A percentile compares a stretch with the other conserved stretches of the same genome.
phyloP scores from a whole-genome alignment of 2,797 vertebrate genomes.

The Myotis planiceps region DNA sequence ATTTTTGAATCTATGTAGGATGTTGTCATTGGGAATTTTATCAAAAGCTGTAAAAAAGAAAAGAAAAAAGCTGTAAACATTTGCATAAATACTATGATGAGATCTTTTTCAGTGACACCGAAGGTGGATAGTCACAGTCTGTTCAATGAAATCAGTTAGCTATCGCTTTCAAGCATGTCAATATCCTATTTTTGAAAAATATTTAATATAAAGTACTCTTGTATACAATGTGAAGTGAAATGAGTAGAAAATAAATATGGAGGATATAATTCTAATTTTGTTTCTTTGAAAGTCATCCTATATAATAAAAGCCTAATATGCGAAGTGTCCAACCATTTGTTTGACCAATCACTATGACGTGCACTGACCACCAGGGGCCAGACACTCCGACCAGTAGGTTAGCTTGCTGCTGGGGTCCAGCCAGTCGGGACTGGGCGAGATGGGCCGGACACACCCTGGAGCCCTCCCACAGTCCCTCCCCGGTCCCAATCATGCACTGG shows the following conservation, averaged over 20 bases:
- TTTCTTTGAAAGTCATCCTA: neutral
- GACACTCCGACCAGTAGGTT: no score
- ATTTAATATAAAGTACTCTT: conserved; percentile 25
- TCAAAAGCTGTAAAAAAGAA: neutral
- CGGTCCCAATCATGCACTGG: no score
- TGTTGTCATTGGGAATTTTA: conserved; percentile 21
- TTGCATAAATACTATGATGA: neutral
- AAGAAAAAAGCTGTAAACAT: neutral
- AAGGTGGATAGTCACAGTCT: neutral
- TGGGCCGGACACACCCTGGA: no score
- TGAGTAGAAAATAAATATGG: neutral
- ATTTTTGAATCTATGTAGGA: neutral
- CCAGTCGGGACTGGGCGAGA: no score
- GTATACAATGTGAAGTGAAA: conserved; percentile 38
- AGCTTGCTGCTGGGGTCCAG: no score
- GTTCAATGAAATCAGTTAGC: neutral
- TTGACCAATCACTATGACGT: no score
- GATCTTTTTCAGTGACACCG: neutral
- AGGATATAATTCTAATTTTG: neutral
- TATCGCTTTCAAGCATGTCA: neutral
- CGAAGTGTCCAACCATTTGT: no score
- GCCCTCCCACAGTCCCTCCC: no score
- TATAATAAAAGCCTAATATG: no score
- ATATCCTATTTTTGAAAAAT: conserved; percentile 22
- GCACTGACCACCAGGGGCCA: no score